phyloP scores from a whole-genome alignment of 2,888 invertebrate genomes.

The Sympetrum striolatum region DNA sequence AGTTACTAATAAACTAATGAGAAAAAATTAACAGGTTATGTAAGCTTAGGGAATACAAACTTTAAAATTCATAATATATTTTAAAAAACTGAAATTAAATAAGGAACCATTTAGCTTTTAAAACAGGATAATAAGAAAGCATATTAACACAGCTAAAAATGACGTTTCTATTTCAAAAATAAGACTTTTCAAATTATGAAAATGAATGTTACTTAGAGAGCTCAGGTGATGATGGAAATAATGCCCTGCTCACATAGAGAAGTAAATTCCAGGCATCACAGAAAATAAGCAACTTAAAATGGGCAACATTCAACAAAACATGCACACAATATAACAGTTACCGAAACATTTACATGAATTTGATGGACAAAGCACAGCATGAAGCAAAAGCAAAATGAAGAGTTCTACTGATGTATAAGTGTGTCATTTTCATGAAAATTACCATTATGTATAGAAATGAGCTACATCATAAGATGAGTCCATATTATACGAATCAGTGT shows the following conservation, averaged over 20 bases:
- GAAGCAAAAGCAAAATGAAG: not conserved
- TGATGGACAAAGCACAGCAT: not conserved
- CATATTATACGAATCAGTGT: slow-evolving; percentile 7
- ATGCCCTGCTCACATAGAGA: not conserved
- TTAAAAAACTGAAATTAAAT: not conserved
- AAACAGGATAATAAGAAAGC: not conserved
- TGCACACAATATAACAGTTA: not conserved
- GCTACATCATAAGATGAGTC: not conserved
- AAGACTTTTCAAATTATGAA: not conserved
- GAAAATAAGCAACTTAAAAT: not conserved
- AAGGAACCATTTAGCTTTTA: not conserved
- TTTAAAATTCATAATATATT: not conserved
- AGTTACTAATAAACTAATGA: not conserved
- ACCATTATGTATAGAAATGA: not conserved
- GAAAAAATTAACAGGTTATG: not conserved
- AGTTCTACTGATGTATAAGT: not conserved
- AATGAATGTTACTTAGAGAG: not conserved
- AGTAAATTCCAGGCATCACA: not conserved
- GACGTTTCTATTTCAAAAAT: not conserved
- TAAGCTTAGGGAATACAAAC: not conserved
- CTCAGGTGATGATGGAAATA: not conserved
- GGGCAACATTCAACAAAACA: not conserved
- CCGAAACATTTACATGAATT: not conserved
- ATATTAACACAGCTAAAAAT: not conserved
- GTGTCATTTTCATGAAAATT: not conserved